Evolutionary conservation across 2,888 invertebrate genomes (phyloP), one percentile per base, ranked within the genome.

Genomic region (Autographa pulchrina): DNA sequence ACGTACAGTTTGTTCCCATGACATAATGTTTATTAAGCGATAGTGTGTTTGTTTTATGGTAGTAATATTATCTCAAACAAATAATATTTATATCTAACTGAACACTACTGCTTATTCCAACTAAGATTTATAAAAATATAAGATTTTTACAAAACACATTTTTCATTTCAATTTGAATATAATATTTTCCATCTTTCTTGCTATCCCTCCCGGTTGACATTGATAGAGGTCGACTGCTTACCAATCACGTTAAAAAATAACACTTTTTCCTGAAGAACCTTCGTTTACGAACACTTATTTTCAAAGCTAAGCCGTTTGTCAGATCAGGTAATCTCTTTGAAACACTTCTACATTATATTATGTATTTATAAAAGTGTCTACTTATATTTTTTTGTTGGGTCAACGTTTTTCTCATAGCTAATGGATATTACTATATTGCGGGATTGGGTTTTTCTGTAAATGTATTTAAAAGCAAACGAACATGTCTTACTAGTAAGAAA

Each of bases 171-270:
- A 58, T 58, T 60, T 52, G 11, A 31, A 66, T 74, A 48, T n/a
- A 73, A 70, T 66, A 25, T 56, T 32, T 52, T 60, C 14, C 18
- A 48, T 48, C 48, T 7, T 48, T 48, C 63, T 52, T 76, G 48
- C 70, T 61, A 58, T 62, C 74, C 35, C 35, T 76, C 73, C 70
- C 62, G 60, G 13, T 69, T 86, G 87, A 89, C 89, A 86, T 81
- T 90, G 89, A 90, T 85, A 85, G 72, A 83, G 89, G 89, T 89
- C 77, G 54, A 20, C 75, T 63, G 72, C 77, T 70, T 70, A 43
- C 81, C 85, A 83, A 86, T 86, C 84, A 84, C 68, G 81, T 72
- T 68, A 81, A 85, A 83, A 86, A 84, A 85, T 80, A 72, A 75
- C 65, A 43, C 56, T 66, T 71, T 75, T 80, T 77, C 74, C 65